These are phyloP conservation scores for Allolobophora icterica DNA, from an alignment of 2,888 invertebrate species.

Conservation along the genomic window DNA sequence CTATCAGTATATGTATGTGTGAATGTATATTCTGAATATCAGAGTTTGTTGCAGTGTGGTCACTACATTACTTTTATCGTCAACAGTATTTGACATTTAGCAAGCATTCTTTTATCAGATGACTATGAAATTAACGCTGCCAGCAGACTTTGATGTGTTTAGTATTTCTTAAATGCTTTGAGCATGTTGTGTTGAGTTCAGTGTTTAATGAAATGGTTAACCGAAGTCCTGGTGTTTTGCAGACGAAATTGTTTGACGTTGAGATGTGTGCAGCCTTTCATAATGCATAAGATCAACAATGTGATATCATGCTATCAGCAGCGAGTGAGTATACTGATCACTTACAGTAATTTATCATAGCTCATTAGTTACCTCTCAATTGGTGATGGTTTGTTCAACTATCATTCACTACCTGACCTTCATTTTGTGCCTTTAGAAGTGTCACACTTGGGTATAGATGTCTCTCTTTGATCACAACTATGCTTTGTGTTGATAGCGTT, in stretches of 20 bases:
- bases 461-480: too few relatives aligned
- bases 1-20: neutral
- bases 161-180: neutral
- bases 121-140: neutral
- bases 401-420: too few relatives aligned
- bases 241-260: conserved; percentile 13
- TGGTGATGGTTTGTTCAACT: too few relatives aligned
- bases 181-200: neutral
- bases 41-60: neutral
- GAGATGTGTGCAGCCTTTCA: conserved; percentile 3
- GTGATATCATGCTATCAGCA: conserved; percentile 26
- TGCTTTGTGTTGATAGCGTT: too few relatives aligned
- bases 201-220: neutral
- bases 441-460: too few relatives aligned
- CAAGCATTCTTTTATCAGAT: neutral
- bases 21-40: neutral
- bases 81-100: neutral
- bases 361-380: too few relatives aligned
- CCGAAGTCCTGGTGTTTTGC: neutral
- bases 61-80: neutral
- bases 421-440: too few relatives aligned
- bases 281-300: conserved; percentile 23
- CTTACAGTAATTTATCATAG: neutral
- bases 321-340: conserved; percentile 10
- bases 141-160: neutral